phyloP scores from a whole-genome alignment of 1,140 invertebrate genomes.

The Zaprionus nigranus region DNA sequence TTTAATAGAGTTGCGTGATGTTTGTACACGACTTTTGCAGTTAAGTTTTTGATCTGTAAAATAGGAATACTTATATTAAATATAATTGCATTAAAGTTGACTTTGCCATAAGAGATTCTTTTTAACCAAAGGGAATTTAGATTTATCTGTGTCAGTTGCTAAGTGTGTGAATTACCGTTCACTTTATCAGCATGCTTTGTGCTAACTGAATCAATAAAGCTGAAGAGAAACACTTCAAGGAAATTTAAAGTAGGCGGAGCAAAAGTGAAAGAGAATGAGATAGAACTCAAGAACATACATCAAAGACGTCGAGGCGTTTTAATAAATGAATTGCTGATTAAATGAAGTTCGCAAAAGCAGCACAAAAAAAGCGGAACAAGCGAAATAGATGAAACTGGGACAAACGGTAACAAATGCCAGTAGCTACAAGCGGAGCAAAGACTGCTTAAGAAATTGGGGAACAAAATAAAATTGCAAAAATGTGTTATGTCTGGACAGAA shows the following conservation, averaged over 20 bases:
- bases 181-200: conserved; percentile 22
- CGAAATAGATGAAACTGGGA: conserved; percentile 28
- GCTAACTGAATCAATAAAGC: conserved; percentile 63
- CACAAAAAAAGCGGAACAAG: conserved; percentile 2
- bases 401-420: conserved; percentile 43
- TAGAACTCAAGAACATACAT: background rate
- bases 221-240: conserved; percentile 42
- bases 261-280: background rate
- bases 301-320: conserved; percentile 50
- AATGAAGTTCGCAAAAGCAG: conserved; percentile 57
- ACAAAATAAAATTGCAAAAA: conserved; percentile 74
- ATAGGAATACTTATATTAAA: background rate
- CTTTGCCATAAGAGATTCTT: conserved; percentile 7
- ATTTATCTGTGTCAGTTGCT: conserved; percentile 54
- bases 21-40: background rate
- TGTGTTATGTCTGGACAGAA: conserved; percentile 30
- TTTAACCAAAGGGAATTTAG: conserved; percentile 52
- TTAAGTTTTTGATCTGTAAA: background rate
- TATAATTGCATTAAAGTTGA: no score
- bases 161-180: conserved; percentile 58
- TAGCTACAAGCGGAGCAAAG: conserved; percentile 37
- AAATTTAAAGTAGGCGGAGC: conserved; percentile 26
- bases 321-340: conserved; percentile 75
- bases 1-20: background rate
- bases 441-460: conserved; percentile 61